phyloP scores from a whole-genome alignment of 2,797 vertebrate genomes.

The Cercopithecus hamlyni region DNA sequence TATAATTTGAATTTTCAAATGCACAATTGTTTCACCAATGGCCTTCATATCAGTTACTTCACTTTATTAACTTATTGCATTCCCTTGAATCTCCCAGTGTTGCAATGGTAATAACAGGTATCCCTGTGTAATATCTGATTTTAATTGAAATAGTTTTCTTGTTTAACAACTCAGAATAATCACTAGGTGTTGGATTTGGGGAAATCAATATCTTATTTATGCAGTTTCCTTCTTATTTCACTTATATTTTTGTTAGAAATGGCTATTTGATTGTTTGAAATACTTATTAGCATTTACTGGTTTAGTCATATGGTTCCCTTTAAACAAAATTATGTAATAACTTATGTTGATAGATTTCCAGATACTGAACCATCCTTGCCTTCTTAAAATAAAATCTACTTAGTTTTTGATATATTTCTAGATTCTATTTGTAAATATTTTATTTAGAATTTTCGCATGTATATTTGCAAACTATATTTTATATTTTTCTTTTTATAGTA shows the following conservation, averaged over 20 bases:
- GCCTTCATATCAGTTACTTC: not conserved
- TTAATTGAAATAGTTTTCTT: not conserved
- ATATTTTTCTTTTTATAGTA: not conserved
- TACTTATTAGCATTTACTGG: not conserved
- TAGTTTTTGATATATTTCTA: not conserved
- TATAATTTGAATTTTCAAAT: not conserved
- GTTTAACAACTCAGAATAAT: not conserved
- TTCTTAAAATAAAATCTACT: not conserved
- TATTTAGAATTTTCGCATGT: not conserved
- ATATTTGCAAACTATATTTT: not conserved
- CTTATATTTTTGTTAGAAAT: not conserved
- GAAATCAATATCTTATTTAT: not conserved
- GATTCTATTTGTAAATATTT: not conserved
- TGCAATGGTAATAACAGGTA: not conserved
- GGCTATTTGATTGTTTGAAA: not conserved
- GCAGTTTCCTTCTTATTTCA: not conserved
- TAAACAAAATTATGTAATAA: not conserved
- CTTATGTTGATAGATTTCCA: not conserved
- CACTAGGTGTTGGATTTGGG: not conserved
- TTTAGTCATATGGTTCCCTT: not conserved
- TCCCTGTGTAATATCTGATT: not conserved
- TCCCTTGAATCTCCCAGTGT: not conserved
- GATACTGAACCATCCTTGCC: not conserved
- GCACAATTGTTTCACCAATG: not conserved
- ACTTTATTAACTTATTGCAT: not conserved